These are phyloP conservation scores for Caloenas nicobarica DNA, from an alignment of 2,113 vertebrate genomes.

Conservation along the genomic window DNA sequence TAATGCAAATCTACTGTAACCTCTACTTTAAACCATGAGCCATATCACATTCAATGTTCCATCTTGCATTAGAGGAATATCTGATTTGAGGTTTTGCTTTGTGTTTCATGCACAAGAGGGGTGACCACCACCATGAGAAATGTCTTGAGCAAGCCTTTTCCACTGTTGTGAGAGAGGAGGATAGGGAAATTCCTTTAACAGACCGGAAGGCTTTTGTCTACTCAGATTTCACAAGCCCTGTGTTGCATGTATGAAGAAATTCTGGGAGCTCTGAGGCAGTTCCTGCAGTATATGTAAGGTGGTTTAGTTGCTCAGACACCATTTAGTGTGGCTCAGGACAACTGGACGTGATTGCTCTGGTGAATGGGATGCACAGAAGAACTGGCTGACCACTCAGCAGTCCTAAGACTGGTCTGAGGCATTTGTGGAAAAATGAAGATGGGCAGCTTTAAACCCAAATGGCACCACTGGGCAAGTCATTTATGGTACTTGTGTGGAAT, in stretches of 20 bases:
- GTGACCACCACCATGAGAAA: neutral
- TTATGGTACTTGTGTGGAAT: neutral
- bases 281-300: neutral
- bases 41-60: neutral
- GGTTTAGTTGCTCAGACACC: neutral
- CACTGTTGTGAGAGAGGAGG: neutral
- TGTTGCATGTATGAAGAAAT: neutral
- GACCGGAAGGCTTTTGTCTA: neutral
- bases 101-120: neutral
- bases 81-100: neutral
- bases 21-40: neutral
- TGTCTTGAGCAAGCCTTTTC: neutral
- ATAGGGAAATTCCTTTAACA: neutral
- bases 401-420: neutral
- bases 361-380: neutral
- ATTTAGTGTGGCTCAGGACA: neutral
- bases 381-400: neutral
- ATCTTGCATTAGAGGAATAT: neutral
- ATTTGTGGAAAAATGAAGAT: rapidly evolving
- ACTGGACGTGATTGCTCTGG: neutral
- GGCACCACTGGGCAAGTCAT: neutral
- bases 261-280: neutral
- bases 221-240: neutral
- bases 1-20: neutral
- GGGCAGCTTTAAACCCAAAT: neutral